phyloP scores from a whole-genome alignment of 2,113 vertebrate genomes.

The Pseudopipra pipra region DNA sequence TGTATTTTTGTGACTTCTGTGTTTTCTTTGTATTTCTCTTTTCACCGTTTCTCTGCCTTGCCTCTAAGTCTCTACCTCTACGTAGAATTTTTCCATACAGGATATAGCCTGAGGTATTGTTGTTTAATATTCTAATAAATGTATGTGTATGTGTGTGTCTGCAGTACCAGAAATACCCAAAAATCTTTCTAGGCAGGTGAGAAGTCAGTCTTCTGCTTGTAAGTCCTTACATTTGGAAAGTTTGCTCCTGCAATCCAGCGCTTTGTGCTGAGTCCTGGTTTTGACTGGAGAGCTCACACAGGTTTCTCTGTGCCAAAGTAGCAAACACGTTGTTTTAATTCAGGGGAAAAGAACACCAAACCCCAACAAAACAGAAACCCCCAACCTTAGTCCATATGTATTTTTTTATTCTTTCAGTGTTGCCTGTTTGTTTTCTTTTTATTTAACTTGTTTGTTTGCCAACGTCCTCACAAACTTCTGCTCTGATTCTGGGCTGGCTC shows the following conservation, averaged over 20 bases:
- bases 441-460: background rate
- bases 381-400: background rate
- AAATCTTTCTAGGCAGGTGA: background rate
- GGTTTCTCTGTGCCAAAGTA: background rate
- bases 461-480: background rate
- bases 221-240: background rate
- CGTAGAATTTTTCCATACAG: background rate
- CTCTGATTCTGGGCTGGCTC: background rate
- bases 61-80: background rate
- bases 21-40: background rate
- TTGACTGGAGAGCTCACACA: background rate
- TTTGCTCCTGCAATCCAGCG: background rate
- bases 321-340: background rate
- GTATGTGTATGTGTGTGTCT: background rate
- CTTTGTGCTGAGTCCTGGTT: background rate
- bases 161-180: background rate
- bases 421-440: background rate
- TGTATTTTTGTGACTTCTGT: background rate
- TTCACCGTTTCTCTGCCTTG: background rate
- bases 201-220: background rate
- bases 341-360: rapidly evolving
- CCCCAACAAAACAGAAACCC: background rate
- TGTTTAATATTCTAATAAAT: background rate
- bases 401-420: background rate
- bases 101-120: background rate